A percentile compares a stretch with the other conserved stretches of the same genome.
These are phyloP conservation scores for Callipepla californica DNA, from an alignment of 2,113 vertebrate species.

Conservation along the genomic window DNA sequence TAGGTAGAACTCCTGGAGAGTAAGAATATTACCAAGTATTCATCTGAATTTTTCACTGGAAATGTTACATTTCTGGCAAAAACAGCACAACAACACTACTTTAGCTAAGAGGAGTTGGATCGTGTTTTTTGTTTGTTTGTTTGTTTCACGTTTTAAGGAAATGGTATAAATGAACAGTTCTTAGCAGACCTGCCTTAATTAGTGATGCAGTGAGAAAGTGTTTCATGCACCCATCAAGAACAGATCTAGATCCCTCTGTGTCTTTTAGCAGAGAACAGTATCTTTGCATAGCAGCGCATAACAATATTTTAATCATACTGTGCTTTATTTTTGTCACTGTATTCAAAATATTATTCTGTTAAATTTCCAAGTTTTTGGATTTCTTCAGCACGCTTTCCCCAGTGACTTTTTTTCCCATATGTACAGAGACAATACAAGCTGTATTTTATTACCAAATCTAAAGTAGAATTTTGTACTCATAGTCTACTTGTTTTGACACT, in stretches of 20 bases:
- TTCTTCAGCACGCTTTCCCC: neutral
- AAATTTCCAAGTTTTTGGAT: neutral
- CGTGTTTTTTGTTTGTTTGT: rapidly evolving
- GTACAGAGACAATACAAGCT: neutral
- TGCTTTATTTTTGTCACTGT: neutral
- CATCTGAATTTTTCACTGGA: neutral
- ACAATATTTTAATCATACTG: neutral
- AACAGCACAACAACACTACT: neutral
- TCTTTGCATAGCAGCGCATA: neutral
- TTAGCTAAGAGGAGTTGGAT: neutral
- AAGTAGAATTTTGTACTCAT: neutral
- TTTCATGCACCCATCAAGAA: neutral
- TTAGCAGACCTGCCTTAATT: neutral
- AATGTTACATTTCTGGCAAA: neutral
- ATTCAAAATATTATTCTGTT: neutral
- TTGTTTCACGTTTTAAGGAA: neutral
- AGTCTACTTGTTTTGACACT: neutral
- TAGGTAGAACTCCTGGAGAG: neutral
- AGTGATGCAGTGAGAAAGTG: neutral
- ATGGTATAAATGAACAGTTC: neutral
- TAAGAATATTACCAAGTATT: neutral
- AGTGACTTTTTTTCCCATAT: neutral
- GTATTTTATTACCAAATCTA: neutral
- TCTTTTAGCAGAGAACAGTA: neutral
- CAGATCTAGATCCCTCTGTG: neutral